A percentile compares a stretch with the other conserved stretches of the same genome.
Evolutionary conservation across 1,140 invertebrate species (phyloP).

Genomic region (Drosophila orena): DNA sequence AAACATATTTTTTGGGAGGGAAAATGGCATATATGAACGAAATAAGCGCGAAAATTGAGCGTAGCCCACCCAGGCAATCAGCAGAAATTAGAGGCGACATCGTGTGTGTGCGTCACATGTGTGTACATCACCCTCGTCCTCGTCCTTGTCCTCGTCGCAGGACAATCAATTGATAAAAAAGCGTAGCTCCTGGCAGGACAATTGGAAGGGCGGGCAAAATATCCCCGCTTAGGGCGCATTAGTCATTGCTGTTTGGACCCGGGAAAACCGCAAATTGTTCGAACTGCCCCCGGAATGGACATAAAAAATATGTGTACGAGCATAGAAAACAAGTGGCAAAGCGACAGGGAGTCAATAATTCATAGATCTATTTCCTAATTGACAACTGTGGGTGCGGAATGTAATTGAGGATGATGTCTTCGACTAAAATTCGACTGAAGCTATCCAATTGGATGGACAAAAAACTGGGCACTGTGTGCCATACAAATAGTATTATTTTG

Average conservation of each 20-base stretch:
- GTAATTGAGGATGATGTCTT: slow-evolving; percentile 44
- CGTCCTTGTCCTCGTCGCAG: slow-evolving; percentile 7
- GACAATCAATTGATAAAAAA: slow-evolving; percentile 78
- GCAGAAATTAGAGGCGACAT: slow-evolving; percentile 56
- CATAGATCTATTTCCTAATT: slow-evolving; percentile 53
- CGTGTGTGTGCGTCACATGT: slow-evolving; percentile 1
- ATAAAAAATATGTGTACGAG: slow-evolving; percentile 42
- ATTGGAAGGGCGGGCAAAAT: slow-evolving; percentile 1
- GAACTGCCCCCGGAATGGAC: slow-evolving; percentile 69
- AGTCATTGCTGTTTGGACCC: slow-evolving; percentile 44
- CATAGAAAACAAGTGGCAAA: slow-evolving; percentile 25
- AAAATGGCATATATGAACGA: neutral
- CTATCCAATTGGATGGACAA: slow-evolving; percentile 15
- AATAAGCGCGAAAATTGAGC: slow-evolving; percentile 42
- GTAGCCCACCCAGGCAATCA: slow-evolving; percentile 70
- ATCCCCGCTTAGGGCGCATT: slow-evolving; percentile 70
- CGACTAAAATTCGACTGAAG: slow-evolving; percentile 12
- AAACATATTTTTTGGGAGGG: slow-evolving; percentile 57
- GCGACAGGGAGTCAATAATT: slow-evolving; percentile 61
- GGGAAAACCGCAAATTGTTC: slow-evolving; percentile 71
- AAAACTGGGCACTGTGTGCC: neutral
- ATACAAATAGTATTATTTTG: neutral
- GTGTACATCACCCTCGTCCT: slow-evolving; percentile 62
- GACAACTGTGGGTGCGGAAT: slow-evolving; percentile 24
- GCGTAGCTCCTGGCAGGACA: slow-evolving; percentile 12